Evolutionary conservation across 2,888 invertebrate species (phyloP).

Genomic region (Troides aeacus): DNA sequence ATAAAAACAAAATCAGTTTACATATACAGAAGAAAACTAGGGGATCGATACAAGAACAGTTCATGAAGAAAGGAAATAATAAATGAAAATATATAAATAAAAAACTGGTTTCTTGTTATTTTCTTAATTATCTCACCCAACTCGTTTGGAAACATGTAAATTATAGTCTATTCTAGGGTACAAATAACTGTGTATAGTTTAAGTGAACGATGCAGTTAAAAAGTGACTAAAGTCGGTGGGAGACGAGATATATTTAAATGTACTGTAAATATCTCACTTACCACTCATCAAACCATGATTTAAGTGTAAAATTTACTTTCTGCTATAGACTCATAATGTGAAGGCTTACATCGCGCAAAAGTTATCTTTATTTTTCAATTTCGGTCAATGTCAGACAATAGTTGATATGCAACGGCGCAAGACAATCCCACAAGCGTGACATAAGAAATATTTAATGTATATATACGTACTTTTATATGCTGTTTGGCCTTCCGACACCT

Average conservation of each 20-base stretch:
- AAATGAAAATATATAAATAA: too few species aligned
- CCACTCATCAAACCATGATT: neutral
- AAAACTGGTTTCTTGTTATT: too few species aligned
- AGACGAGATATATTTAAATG: neutral
- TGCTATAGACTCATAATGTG: neutral
- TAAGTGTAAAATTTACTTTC: neutral
- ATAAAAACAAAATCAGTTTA: too few species aligned
- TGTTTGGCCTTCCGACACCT: slow-evolving; percentile 29
- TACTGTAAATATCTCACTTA: neutral
- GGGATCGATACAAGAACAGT: too few species aligned
- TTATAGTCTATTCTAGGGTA: too few species aligned
- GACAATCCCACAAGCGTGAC: slow-evolving; percentile 29
- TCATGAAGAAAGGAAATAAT: too few species aligned
- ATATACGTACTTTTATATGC: slow-evolving; percentile 14
- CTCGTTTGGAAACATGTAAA: too few species aligned
- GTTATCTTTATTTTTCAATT: neutral
- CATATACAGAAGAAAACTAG: too few species aligned
- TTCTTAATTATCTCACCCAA: too few species aligned
- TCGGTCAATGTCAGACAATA: slow-evolving; percentile 24
- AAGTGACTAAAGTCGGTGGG: neutral
- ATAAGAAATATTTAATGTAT: slow-evolving; percentile 23
- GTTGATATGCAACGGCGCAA: slow-evolving; percentile 19
- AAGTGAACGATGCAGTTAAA: neutral
- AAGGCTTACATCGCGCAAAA: neutral
- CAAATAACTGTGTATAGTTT: too few species aligned